Evolutionary conservation across 2,113 vertebrate genomes (phyloP).

Genomic region (Hippocampus guttulatus): DNA sequence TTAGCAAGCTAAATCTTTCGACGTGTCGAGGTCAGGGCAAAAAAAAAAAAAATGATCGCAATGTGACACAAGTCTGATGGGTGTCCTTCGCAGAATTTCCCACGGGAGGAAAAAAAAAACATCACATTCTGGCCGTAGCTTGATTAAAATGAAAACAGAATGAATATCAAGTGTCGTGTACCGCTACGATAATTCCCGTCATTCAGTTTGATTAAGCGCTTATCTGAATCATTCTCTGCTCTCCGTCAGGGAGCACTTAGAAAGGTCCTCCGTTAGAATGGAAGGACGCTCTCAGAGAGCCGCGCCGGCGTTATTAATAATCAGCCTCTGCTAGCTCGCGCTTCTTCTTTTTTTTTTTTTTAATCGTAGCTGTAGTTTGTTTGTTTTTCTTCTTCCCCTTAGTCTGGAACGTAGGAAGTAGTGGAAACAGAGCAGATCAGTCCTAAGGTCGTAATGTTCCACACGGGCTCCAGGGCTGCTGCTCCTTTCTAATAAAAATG

Average conservation of each 20-base stretch:
- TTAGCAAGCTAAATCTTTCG: background rate
- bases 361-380: background rate
- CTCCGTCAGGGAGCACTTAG: background rate
- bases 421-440: background rate
- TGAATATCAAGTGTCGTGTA: no score
- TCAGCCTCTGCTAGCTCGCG: background rate
- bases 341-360: background rate
- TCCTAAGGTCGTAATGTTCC: background rate
- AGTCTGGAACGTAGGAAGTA: background rate
- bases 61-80: background rate
- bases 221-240: background rate
- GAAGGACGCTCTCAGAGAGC: background rate
- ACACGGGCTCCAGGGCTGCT: background rate
- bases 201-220: background rate
- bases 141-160: no score
- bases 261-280: background rate
- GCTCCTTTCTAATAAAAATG: background rate
- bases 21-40: background rate
- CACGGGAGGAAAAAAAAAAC: no score
- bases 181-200: conserved; percentile 7
- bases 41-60: background rate
- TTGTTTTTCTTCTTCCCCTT: background rate
- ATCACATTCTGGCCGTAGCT: no score
- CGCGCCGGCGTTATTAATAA: conserved; percentile 2
- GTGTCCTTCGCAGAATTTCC: background rate